Evolutionary conservation across 2,797 vertebrate genomes (phyloP), one percentile per base, ranked within the genome.

Genomic region (Sebastes steindachneri): DNA sequence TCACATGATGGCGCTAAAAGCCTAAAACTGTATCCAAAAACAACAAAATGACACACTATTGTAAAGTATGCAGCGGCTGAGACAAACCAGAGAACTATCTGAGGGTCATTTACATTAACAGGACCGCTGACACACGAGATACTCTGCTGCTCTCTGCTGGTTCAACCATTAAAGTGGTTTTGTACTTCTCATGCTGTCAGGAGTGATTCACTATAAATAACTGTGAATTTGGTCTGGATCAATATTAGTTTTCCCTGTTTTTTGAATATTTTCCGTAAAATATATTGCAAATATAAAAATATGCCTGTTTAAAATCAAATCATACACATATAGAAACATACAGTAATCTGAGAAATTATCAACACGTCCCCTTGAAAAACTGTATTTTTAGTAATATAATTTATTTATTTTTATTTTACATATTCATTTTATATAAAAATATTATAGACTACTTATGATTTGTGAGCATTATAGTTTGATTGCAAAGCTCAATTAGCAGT

Each of bases 81-180:
- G 5, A n/a, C 2, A 73, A 29, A 29, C 21, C 11, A 1, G n/a
- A 26, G 21, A 8, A n/a, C 14, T 11, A 12, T 11, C 57, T 48
- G 62, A 68, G n/a, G 17, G 9, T 25, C 5, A 23, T 4, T 29
- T 45, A 45, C 14, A 45, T 45, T 45, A 1, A 29, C 25, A 17
- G 12, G 8, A 8, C 28, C 9, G 65, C 23, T 23, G 35, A 26
- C 29, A 33, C 28, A 12, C 1, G 9, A 33, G n/a, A 26, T 11
- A 2, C 81, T 90, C 67, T 88, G 71, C 76, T 80, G 83, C 86
- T 0, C 73, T 79, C 88, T 84, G 19, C 71, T 88, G 88, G 85
- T 53, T 55, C 60, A 54, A n/a, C 2, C 2, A 19, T 9, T 33
- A 12, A 26, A 21, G 12, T n/a, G 54, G 3, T 59, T 48, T 58